A percentile compares a stretch with the other conserved stretches of the same genome.
Evolutionary conservation across 2,888 invertebrate species (phyloP).

Genomic region (Ethmia dodecea): DNA sequence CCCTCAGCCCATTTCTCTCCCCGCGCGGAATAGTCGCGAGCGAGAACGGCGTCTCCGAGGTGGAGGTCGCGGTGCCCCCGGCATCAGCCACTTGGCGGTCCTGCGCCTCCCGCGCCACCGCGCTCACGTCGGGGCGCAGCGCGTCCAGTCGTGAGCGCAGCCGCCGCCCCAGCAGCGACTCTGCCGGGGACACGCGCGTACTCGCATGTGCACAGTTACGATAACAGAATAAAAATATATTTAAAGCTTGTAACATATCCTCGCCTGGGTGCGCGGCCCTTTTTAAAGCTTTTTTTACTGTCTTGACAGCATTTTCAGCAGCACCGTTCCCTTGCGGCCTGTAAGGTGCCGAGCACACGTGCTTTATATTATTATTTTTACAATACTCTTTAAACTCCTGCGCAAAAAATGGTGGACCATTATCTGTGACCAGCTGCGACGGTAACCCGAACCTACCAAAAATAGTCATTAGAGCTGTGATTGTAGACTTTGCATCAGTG

Average conservation of each 20-base stretch:
- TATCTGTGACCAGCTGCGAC: slow-evolving; percentile 10
- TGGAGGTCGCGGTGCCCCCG: background rate
- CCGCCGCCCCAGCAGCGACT: slow-evolving; percentile 15
- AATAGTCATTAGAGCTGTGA: too few relatives aligned
- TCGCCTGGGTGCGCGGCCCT: background rate
- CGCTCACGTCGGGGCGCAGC: slow-evolving; percentile 11
- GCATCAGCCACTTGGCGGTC: slow-evolving; percentile 3
- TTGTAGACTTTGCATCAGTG: too few relatives aligned
- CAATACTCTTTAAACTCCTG: background rate
- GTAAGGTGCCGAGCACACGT: background rate
- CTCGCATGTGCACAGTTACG: slow-evolving; percentile 9
- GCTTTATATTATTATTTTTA: background rate
- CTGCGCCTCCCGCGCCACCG: background rate
- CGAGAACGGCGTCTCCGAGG: background rate
- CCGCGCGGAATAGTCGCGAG: background rate
- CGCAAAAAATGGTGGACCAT: slow-evolving; percentile 6
- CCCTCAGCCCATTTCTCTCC: background rate
- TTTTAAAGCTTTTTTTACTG: background rate
- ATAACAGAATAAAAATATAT: background rate
- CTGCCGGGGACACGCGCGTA: slow-evolving; percentile 13
- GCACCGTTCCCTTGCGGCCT: background rate
- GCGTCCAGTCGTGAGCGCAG: slow-evolving; percentile 18
- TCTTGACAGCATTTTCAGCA: too few relatives aligned
- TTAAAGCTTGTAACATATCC: background rate
- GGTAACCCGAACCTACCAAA: too few relatives aligned